Percentiles rank a stretch among this genome's conserved stretches.
Conservation (phyloP, 2,113 vertebrate species). For the Oriolus oriolus region DNA sequence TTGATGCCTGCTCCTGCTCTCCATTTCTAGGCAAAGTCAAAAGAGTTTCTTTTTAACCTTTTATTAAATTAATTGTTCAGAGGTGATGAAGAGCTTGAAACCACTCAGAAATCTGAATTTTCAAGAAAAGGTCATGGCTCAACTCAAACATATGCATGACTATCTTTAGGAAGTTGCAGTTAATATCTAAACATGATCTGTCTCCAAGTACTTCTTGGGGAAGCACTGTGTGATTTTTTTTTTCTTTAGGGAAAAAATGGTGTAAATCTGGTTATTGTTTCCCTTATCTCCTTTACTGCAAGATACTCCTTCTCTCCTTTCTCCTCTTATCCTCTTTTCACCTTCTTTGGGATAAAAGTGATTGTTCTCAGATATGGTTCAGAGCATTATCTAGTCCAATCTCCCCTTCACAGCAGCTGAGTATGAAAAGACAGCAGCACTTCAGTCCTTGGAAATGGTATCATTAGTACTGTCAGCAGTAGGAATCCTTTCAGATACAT, state of each 20-base stretch:
- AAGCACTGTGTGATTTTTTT: background rate
- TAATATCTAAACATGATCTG: background rate
- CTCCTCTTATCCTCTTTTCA: background rate
- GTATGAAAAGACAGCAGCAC: conserved; percentile 18
- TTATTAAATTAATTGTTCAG: background rate
- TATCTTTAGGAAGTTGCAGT: background rate
- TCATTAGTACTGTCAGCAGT: background rate
- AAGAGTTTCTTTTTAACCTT: background rate
- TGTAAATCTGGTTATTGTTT: background rate
- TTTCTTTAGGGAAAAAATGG: background rate
- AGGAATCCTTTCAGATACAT: background rate
- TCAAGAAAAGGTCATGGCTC: background rate
- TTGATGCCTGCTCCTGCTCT: background rate
- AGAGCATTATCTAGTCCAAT: background rate
- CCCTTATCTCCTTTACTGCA: background rate
- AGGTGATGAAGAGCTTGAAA: background rate
- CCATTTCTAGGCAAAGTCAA: background rate
- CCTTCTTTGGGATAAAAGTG: background rate
- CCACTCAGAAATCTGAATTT: background rate
- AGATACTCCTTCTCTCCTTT: background rate
- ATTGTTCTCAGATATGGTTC: conserved; percentile 13
- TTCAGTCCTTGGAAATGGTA: background rate
- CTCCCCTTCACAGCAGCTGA: background rate
- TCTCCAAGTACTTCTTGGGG: background rate
- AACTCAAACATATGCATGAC: background rate